These are phyloP conservation scores for Pristionchus arcanus DNA, from an alignment of 2,888 invertebrate species.

Conservation along the genomic window DNA sequence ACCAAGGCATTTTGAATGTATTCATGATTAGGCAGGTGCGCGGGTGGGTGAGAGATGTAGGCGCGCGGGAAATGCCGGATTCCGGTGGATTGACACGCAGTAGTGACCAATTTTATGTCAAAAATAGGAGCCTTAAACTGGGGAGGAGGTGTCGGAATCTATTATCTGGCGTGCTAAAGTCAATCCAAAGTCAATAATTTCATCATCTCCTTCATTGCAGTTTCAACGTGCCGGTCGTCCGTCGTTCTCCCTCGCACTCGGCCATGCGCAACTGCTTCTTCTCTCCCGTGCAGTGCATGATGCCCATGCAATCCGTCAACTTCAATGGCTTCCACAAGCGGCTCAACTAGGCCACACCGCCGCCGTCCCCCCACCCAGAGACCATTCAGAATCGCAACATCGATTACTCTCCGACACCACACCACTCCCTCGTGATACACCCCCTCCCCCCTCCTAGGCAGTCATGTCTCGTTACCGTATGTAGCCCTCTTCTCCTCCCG, in stretches of 20 bases:
- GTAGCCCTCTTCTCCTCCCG: not conserved
- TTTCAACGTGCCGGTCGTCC: slow-evolving; percentile 45
- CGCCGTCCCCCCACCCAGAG: not conserved
- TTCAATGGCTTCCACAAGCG: slow-evolving; percentile 57
- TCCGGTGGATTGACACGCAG: not conserved
- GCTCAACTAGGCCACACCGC: not conserved
- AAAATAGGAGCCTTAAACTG: too few relatives aligned
- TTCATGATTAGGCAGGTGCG: not conserved
- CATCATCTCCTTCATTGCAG: not conserved
- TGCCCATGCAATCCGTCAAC: slow-evolving; percentile 58
- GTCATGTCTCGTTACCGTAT: not conserved
- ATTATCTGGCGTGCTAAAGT: too few relatives aligned
- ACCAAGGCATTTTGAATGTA: not conserved
- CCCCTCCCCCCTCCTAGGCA: not conserved
- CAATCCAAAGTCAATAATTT: not conserved
- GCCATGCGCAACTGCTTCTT: slow-evolving; percentile 59
- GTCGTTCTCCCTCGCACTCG: slow-evolving; percentile 56
- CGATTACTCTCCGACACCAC: not conserved
- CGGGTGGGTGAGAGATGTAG: not conserved
- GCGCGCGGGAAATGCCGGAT: not conserved
- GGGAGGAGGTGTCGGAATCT: too few relatives aligned
- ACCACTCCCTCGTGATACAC: slow-evolving; percentile 8
- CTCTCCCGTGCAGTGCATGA: slow-evolving; percentile 60
- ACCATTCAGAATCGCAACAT: not conserved
- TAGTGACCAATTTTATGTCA: too few relatives aligned